These are phyloP conservation scores for Tarsius wallacei DNA, from an alignment of 2,797 vertebrate species.

Conservation along the genomic window DNA sequence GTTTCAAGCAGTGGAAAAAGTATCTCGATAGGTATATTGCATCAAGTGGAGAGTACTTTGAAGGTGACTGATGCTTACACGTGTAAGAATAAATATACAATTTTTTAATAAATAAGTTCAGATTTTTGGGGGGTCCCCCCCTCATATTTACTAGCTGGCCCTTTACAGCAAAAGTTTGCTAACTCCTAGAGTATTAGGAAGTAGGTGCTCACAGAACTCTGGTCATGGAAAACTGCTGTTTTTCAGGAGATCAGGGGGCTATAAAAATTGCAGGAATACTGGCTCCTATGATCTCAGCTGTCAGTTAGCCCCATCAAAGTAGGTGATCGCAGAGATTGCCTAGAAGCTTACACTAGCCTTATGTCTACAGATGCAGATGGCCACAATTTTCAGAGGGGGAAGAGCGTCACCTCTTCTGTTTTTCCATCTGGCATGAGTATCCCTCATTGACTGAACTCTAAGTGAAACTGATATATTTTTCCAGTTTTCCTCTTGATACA, in stretches of 20 bases:
- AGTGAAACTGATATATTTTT: background rate
- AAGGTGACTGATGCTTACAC: no score
- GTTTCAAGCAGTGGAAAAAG: no score
- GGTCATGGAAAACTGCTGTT: background rate
- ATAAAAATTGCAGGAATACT: background rate
- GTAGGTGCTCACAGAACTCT: background rate
- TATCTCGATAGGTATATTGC: no score
- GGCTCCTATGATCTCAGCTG: background rate
- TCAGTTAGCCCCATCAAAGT: background rate
- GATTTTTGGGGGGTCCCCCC: no score
- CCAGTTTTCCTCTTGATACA: background rate
- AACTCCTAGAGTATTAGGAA: background rate
- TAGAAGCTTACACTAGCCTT: background rate
- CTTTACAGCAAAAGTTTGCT: background rate
- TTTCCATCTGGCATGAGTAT: background rate
- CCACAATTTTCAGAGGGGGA: background rate
- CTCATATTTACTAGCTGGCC: background rate
- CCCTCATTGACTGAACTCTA: background rate
- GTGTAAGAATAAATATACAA: no score
- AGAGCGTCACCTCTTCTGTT: background rate
- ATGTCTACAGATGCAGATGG: rapidly evolving
- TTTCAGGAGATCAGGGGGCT: background rate
- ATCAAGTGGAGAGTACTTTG: no score
- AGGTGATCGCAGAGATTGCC: background rate
- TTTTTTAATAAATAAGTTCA: no score